A percentile compares a stretch with the other conserved stretches of the same genome.
Conservation (phyloP, 1,140 invertebrate species). For the Drosophila elegans region DNA sequence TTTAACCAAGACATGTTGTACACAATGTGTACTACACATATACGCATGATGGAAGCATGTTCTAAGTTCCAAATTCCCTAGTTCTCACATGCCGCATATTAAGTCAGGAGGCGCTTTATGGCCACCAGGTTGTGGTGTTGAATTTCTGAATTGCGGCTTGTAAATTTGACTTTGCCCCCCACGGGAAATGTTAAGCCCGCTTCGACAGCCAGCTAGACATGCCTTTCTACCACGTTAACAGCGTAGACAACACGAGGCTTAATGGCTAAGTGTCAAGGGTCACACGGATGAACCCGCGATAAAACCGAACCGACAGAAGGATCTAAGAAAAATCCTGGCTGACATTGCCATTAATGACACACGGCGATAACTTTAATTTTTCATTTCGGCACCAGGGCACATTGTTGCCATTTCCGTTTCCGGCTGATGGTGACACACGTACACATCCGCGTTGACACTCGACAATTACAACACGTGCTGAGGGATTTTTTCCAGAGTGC, state of each 20-base stretch:
- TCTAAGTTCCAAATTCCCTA: not conserved
- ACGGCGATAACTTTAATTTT: slow-evolving; percentile 75
- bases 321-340: slow-evolving; percentile 18
- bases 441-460: slow-evolving; percentile 56
- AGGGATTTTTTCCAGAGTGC: slow-evolving; percentile 18
- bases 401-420: slow-evolving; percentile 67
- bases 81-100: not conserved
- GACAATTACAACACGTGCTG: slow-evolving; percentile 79
- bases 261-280: slow-evolving; percentile 28
- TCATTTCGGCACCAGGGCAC: slow-evolving; percentile 59
- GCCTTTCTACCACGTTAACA: slow-evolving; percentile 23
- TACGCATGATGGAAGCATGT: too few species aligned
- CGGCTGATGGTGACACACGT: slow-evolving; percentile 51
- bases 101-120: slow-evolving; percentile 15
- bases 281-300: slow-evolving; percentile 46
- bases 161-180: slow-evolving; percentile 16
- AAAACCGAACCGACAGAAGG: slow-evolving; percentile 22
- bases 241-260: slow-evolving; percentile 47
- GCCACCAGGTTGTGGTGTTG: slow-evolving; percentile 6
- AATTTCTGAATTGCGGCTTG: slow-evolving; percentile 27
- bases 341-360: slow-evolving; percentile 58
- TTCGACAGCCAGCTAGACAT: slow-evolving; percentile 29
- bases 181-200: slow-evolving; percentile 17
- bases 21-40: too few species aligned
- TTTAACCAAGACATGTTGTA: too few species aligned